Percentiles rank a stretch among this genome's conserved stretches.
phyloP scores from a whole-genome alignment of 2,797 vertebrate genomes.

The Pangasius mekongensis region DNA sequence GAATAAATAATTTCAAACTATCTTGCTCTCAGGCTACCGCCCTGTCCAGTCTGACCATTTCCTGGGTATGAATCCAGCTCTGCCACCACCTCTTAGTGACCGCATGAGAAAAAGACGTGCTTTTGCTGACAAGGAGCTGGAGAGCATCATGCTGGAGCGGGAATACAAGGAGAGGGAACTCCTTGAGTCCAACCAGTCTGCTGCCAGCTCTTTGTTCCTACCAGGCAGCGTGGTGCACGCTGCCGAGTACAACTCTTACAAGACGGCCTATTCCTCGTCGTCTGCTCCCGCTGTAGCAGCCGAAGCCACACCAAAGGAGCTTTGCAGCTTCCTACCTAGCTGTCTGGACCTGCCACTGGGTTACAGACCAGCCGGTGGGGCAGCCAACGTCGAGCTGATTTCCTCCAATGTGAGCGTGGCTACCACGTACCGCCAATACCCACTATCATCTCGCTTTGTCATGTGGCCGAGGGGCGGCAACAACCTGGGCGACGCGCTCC shows the following conservation, averaged over 20 bases:
- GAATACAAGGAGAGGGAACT: constrained; percentile 96
- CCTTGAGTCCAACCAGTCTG: constrained; percentile 85
- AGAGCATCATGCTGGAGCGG: constrained; percentile 96
- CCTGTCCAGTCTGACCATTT: constrained; percentile 87
- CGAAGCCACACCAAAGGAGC: constrained; percentile 83
- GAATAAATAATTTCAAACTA: background rate
- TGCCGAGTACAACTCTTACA: constrained; percentile 88
- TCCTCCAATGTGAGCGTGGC: constrained; percentile 96
- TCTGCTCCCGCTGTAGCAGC: constrained; percentile 49
- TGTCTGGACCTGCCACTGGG: constrained; percentile 90
- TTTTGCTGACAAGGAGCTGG: constrained; percentile 97
- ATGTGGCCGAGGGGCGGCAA: constrained; percentile 89
- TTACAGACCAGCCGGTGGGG: constrained; percentile 76
- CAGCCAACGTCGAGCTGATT: constrained; percentile 92
- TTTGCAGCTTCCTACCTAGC: constrained; percentile 83
- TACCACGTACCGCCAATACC: constrained; percentile 93
- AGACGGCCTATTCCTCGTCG: constrained; percentile 80
- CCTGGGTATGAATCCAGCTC: constrained; percentile 78
- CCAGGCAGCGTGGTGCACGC: constrained; percentile 82
- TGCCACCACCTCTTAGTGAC: constrained; percentile 93
- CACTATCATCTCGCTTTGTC: constrained; percentile 83
- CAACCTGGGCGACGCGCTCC: constrained; percentile 86
- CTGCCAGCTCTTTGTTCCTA: constrained; percentile 81
- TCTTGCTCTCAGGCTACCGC: constrained; percentile 84
- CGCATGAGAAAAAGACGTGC: constrained; percentile 97